Percentiles rank a stretch among this genome's conserved stretches.
These are phyloP conservation scores for Caenorhabditis sp. DNA, from an alignment of 2,888 invertebrate species.

Conservation along the genomic window DNA sequence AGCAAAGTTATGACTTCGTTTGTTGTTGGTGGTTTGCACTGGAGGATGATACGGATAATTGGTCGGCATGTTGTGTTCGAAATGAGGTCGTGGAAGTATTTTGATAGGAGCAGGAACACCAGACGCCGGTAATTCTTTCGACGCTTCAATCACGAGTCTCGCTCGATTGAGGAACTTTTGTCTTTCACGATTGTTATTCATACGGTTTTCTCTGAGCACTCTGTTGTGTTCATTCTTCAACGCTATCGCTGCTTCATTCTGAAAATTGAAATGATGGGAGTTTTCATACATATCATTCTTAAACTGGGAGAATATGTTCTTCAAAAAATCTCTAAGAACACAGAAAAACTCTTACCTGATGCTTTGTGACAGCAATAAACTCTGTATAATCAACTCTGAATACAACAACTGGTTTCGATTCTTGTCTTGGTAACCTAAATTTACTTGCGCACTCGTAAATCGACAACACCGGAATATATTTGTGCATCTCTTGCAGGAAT, in stretches of 20 bases:
- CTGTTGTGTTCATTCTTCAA: constrained; percentile 97
- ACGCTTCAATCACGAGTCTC: too few relatives aligned
- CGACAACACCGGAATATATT: constrained; percentile 82
- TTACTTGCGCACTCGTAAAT: constrained; percentile 43
- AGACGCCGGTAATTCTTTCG: too few relatives aligned
- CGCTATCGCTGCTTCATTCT: constrained; percentile 71
- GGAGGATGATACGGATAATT: too few relatives aligned
- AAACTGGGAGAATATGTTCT: too few relatives aligned
- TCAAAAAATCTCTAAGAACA: neutral
- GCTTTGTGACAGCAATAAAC: constrained; percentile 97
- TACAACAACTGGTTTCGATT: constrained; percentile 75
- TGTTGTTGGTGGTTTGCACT: too few relatives aligned
- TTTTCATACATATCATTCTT: too few relatives aligned
- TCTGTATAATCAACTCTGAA: constrained; percentile 93
- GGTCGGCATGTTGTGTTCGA: too few relatives aligned
- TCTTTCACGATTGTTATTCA: too few relatives aligned
- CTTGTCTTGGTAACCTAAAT: constrained; percentile 16
- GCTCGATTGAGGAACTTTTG: too few relatives aligned
- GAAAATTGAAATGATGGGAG: constrained; percentile 7
- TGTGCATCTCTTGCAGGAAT: constrained; percentile 95
- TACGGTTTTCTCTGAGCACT: constrained; percentile 97
- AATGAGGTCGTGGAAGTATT: too few relatives aligned
- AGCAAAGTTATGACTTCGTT: neutral
- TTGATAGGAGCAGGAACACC: too few relatives aligned
- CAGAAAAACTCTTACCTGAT: constrained; percentile 76